Evolutionary conservation across 2,113 vertebrate species (phyloP).

Genomic region (Vireo altiloquus): DNA sequence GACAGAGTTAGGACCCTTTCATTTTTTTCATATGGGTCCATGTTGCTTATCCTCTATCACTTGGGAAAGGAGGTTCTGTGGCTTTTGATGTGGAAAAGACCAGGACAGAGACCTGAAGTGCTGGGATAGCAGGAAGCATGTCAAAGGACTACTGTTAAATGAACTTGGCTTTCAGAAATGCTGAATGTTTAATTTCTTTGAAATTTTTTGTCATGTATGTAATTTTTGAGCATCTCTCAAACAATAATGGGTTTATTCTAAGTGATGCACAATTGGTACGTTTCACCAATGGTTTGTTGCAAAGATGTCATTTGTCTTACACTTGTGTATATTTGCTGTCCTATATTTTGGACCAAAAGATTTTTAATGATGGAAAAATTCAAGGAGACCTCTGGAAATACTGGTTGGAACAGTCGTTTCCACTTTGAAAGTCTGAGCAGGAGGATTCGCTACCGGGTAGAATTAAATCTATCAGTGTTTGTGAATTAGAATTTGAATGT

Average conservation of each 20-base stretch:
- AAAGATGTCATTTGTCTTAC: not conserved
- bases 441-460: not conserved
- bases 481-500: not conserved
- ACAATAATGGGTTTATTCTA: not conserved
- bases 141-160: not conserved
- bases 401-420: not conserved
- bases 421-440: not conserved
- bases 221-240: not conserved
- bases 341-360: not conserved
- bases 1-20: not conserved
- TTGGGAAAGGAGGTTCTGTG: not conserved
- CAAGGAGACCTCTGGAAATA: not conserved
- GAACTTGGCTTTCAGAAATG: not conserved
- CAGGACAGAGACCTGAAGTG: not conserved
- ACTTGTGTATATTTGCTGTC: not conserved
- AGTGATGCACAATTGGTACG: fast-evolving
- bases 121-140: not conserved
- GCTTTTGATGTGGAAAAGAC: not conserved
- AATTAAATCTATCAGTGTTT: not conserved
- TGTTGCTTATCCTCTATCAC: not conserved
- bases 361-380: not conserved
- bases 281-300: not conserved
- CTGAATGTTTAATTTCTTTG: not conserved
- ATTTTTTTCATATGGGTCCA: fast-evolving
- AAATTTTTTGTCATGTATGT: not conserved